These are phyloP conservation scores for Trididemnum nubilum DNA, from an alignment of 23 tunicate genomes.

Conservation along the genomic window DNA sequence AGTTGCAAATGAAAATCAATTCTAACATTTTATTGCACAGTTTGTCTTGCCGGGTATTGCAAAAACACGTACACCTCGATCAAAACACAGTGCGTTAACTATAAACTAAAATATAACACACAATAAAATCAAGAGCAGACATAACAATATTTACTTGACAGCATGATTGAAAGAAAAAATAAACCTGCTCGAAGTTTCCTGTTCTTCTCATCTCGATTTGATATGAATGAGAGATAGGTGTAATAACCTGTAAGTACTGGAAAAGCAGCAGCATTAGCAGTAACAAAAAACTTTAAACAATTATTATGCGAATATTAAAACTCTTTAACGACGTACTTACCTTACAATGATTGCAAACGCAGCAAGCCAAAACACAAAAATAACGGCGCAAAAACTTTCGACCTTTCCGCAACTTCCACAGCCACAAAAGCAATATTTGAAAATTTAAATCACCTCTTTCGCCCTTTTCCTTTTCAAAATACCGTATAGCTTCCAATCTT, in stretches of 20 bases:
- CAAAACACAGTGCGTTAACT: constrained; percentile 30
- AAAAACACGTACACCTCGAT: constrained; percentile 33
- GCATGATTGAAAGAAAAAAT: background rate
- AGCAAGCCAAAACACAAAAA: background rate
- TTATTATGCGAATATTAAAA: no score
- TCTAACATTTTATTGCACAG: constrained; percentile 27
- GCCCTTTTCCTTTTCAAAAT: constrained; percentile 77
- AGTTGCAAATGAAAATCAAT: no score
- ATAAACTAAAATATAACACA: background rate
- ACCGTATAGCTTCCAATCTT: constrained; percentile 49
- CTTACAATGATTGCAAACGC: background rate
- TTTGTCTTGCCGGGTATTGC: constrained; percentile 32
- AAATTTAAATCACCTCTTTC: constrained; percentile 71
- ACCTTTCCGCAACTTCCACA: background rate
- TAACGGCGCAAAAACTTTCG: constrained; percentile 6
- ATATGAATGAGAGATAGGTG: background rate
- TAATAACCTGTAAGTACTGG: background rate
- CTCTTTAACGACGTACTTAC: background rate
- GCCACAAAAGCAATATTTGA: background rate
- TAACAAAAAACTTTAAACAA: background rate
- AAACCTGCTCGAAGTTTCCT: no score
- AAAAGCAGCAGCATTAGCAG: background rate
- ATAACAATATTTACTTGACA: background rate
- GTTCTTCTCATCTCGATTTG: no score
- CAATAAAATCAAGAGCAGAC: background rate